Evolutionary conservation across 1,140 invertebrate genomes (phyloP).

Genomic region (Ceratoteleas bidentatus): DNA sequence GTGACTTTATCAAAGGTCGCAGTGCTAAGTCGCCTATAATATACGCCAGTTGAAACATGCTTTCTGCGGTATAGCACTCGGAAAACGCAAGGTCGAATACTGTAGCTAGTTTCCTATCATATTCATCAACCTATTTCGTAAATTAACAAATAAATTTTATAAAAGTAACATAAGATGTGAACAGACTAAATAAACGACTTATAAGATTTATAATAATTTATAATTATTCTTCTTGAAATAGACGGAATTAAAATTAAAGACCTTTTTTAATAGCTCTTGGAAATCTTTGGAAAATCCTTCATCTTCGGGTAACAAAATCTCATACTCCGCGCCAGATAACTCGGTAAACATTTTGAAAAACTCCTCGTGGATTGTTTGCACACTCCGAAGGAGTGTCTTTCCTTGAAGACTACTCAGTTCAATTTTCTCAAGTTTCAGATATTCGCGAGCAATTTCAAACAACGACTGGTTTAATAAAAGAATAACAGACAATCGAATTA

Average conservation of each 20-base stretch:
- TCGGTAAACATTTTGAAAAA: constrained; percentile 87
- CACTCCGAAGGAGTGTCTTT: constrained; percentile 83
- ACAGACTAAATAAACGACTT: too few relatives aligned
- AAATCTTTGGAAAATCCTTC: constrained; percentile 83
- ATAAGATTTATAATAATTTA: too few relatives aligned
- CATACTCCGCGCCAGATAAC: constrained; percentile 86
- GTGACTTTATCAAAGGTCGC: constrained; percentile 86
- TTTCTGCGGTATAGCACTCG: constrained; percentile 88
- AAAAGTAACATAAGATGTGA: too few relatives aligned
- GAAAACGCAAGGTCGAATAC: constrained; percentile 89
- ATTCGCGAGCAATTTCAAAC: constrained; percentile 88
- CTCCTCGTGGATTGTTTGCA: constrained; percentile 84
- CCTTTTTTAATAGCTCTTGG: constrained; percentile 73
- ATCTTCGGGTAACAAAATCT: constrained; percentile 86
- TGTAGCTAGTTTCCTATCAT: constrained; percentile 88
- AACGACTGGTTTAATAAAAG: constrained; percentile 80
- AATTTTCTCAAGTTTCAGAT: constrained; percentile 92
- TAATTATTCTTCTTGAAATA: not conserved
- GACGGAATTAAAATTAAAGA: not conserved
- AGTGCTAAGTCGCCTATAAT: constrained; percentile 87
- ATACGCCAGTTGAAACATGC: constrained; percentile 86
- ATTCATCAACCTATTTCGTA: constrained; percentile 82
- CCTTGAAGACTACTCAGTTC: constrained; percentile 91
- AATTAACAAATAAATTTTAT: not conserved
- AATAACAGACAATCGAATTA: not conserved